Base-by-base conservation (phyloP, 2,888 invertebrate genomes). In the Andrena praecox region DNA sequence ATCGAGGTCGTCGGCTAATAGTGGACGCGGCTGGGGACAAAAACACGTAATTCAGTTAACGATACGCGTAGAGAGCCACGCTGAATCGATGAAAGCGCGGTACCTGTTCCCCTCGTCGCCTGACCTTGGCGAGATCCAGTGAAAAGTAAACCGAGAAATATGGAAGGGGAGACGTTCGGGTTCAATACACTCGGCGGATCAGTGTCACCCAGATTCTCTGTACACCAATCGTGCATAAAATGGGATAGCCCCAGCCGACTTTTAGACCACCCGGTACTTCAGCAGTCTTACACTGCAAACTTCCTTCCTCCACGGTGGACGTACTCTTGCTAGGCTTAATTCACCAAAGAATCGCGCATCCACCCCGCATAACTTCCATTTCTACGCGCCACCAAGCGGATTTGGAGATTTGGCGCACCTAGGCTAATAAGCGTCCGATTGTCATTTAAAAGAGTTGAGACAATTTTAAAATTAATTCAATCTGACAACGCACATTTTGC, bases 141-240 rank as follows among this genome's bases (percentile, higher is more conserved):
- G 79, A 82, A 84, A 84, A 84, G 84, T 84, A 84, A 78, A 84
- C 83, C 84, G 80, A 64, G 69, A 59, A 50, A 29, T 35, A 29
- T 48, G 82, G 74, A 54, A 66, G 82, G 84, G 78, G 83, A 62
- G 56, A 50, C 52, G 64, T 71, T 78, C 77, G 59, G 82, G 83
- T 82, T 83, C 77, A 64, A 82, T 63, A 82, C 42, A 75, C 83
- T 54, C 59, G 66, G 70, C 71, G 62, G 74, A 80, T 63, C 56
- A 72, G 81, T 80, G 76, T 80, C 75, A 74, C 74, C 81, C 75
- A 80, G 80, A 82, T 80, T 74, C 60, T 20, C 12, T 3, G 50
- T 66, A 12, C 59, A 62, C 56, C 62, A 72, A 42, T 8, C 71
- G 52, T 12, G 60, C 24, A 35, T 27, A 64, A 52, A 78, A 50